A percentile compares a stretch with the other conserved stretches of the same genome.
Evolutionary conservation across 2,113 vertebrate species (phyloP).

Genomic region (Apeltes quadracus): DNA sequence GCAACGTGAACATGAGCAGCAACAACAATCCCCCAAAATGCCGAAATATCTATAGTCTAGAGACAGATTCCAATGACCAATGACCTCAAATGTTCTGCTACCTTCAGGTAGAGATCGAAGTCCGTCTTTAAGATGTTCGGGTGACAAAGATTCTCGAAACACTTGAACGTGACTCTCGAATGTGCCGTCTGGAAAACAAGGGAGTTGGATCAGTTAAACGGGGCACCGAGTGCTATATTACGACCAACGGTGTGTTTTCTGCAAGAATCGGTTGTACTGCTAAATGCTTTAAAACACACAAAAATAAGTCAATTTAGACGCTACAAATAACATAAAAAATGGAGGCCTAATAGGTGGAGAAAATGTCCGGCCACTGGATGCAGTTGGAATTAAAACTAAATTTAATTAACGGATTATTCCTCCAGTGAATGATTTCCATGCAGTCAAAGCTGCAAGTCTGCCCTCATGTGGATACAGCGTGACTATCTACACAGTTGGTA

Average conservation of each 20-base stretch:
- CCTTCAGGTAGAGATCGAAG: slow-evolving; percentile 10
- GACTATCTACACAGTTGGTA: slow-evolving; percentile 47
- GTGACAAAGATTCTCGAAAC: slow-evolving; percentile 15
- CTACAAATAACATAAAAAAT: not conserved
- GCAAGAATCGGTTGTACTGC: not conserved
- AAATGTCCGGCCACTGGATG: not conserved
- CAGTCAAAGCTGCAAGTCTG: slow-evolving; percentile 62
- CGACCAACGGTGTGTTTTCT: not conserved
- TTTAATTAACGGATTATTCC: slow-evolving; percentile 6
- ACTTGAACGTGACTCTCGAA: slow-evolving; percentile 30
- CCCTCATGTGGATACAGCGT: slow-evolving; percentile 75
- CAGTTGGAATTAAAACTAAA: slow-evolving; percentile 7
- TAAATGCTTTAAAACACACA: not conserved
- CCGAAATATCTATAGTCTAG: not conserved
- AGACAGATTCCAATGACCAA: not conserved
- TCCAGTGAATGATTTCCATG: slow-evolving; percentile 23
- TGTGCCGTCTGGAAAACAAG: not conserved
- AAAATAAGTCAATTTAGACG: not conserved
- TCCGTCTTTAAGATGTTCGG: not conserved
- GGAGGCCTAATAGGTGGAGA: not conserved
- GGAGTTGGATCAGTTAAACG: not conserved
- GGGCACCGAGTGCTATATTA: not conserved
- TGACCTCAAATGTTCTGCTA: not conserved
- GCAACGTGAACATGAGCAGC: not conserved
- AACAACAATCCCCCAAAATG: not conserved